Evolutionary conservation across 2,113 vertebrate genomes (phyloP).

Genomic region (Tor tambroides): DNA sequence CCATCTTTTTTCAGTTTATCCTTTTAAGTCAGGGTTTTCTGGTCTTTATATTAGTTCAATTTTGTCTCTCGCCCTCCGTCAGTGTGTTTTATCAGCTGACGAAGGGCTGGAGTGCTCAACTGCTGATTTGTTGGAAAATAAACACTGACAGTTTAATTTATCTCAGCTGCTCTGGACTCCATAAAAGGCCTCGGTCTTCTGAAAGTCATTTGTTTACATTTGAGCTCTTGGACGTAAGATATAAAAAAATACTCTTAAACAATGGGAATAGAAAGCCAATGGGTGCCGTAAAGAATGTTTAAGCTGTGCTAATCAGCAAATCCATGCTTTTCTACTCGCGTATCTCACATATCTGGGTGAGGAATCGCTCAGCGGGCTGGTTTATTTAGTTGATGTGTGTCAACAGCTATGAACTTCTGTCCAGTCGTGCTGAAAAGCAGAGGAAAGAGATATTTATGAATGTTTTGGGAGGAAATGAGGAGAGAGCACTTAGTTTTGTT

Average conservation of each 20-base stretch:
- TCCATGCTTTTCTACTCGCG: not conserved
- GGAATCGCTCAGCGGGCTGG: not conserved
- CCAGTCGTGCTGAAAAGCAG: not conserved
- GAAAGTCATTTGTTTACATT: conserved; percentile 49
- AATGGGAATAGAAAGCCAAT: conserved; percentile 4
- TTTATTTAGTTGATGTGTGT: conserved; percentile 12
- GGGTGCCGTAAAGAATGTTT: conserved; percentile 4
- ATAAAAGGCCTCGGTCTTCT: conserved; percentile 56
- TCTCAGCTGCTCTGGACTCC: conserved; percentile 46
- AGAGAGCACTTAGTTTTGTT: not conserved
- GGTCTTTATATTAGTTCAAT: conserved; percentile 16
- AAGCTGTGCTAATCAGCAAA: not conserved
- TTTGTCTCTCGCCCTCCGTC: not conserved
- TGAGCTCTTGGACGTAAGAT: not conserved
- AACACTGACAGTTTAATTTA: conserved; percentile 51
- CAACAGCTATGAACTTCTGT: not conserved
- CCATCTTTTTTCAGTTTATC: not conserved
- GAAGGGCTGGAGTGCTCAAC: conserved; percentile 33
- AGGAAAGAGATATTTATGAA: conserved; percentile 6
- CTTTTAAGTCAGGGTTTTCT: conserved; percentile 31
- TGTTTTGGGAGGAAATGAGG: conserved; percentile 1
- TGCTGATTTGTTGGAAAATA: conserved; percentile 57
- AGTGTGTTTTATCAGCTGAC: conserved; percentile 34
- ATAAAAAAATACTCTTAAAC: conserved; percentile 25
- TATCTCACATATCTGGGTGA: not conserved